Conservation (phyloP, 1,140 invertebrate genomes). For the Dendroctonus ponderosae region DNA sequence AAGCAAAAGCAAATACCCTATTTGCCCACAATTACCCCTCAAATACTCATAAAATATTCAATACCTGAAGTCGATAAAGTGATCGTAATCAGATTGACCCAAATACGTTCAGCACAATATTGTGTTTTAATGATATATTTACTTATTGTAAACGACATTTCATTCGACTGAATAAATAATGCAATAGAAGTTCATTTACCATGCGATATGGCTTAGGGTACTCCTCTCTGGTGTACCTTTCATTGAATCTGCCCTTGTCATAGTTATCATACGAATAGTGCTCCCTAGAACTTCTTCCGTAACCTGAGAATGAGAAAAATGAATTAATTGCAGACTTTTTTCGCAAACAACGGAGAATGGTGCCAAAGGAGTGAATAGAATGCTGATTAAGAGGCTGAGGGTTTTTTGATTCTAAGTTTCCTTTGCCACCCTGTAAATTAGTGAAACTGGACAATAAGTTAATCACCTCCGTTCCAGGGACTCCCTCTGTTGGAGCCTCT, state of each 20-base stretch:
- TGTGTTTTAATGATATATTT: background rate
- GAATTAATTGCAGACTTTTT: too few relatives aligned
- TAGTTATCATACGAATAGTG: background rate
- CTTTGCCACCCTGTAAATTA: background rate
- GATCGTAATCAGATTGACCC: background rate
- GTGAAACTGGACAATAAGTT: background rate
- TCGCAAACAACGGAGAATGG: too few relatives aligned
- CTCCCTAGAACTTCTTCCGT: background rate
- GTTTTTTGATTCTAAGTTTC: background rate
- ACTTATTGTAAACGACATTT: background rate
- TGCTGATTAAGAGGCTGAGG: background rate
- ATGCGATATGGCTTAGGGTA: background rate
- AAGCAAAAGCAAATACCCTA: too few relatives aligned
- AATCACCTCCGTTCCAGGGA: constrained; percentile 6
- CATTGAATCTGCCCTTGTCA: background rate
- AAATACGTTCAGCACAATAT: background rate
- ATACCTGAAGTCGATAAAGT: background rate
- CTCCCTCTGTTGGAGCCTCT: constrained; percentile 18
- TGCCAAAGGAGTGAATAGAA: background rate
- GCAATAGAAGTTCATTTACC: background rate
- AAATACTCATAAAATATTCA: background rate
- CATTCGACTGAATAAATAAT: background rate
- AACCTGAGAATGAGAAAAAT: background rate
- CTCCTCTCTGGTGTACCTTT: constrained; percentile 7
- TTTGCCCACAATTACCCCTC: background rate